These are phyloP conservation scores for Plectus sambesii DNA, from an alignment of 1,140 invertebrate genomes.

Conservation along the genomic window DNA sequence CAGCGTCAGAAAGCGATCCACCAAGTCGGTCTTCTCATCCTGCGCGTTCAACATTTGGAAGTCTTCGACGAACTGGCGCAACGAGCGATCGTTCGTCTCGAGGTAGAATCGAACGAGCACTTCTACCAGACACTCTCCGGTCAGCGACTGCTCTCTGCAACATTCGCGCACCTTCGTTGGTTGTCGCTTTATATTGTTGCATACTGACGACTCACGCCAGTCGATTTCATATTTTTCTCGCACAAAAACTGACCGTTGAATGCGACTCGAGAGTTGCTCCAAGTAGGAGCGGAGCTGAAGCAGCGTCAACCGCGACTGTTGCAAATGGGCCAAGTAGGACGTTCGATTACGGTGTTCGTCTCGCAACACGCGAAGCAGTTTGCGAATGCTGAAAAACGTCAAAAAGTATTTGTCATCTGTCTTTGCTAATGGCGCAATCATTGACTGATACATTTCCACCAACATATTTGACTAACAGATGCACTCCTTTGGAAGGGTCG, in stretches of 20 bases:
- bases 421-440: no score
- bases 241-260: slow-evolving; percentile 49
- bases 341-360: slow-evolving; percentile 67
- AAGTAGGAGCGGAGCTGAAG: slow-evolving; percentile 66
- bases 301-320: slow-evolving; percentile 67
- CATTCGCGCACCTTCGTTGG: no score
- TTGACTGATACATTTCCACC: no score
- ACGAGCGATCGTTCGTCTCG: slow-evolving; percentile 57
- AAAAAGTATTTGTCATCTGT: slow-evolving; percentile 21
- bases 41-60: slow-evolving; percentile 56
- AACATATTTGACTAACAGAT: no score
- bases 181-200: no score
- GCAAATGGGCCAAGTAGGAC: slow-evolving; percentile 71
- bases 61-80: slow-evolving; percentile 61
- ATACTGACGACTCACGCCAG: no score
- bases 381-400: slow-evolving; percentile 54
- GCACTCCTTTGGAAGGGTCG: no score
- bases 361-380: slow-evolving; percentile 63
- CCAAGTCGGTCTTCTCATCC: slow-evolving; percentile 48
- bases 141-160: slow-evolving; percentile 60
- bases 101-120: slow-evolving; percentile 68
- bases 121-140: slow-evolving; percentile 64
- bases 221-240: no score
- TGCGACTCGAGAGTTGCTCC: slow-evolving; percentile 53
- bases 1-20: slow-evolving; percentile 56